These are phyloP conservation scores for Alectoris magna DNA, from an alignment of 2,797 vertebrate species.

Conservation along the genomic window DNA sequence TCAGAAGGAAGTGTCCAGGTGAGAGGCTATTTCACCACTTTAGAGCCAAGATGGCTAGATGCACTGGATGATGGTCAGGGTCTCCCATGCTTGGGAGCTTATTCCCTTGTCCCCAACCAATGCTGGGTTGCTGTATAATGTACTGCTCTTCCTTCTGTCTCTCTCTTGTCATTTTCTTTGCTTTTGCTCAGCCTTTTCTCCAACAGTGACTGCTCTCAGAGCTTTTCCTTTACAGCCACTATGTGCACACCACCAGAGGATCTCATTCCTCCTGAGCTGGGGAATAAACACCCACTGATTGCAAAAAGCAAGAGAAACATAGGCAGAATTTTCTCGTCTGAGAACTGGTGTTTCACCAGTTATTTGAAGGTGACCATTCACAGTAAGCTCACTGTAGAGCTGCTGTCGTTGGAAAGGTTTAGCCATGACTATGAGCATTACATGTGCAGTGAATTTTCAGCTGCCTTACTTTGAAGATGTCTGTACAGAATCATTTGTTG, in stretches of 20 bases:
- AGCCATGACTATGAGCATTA: background rate
- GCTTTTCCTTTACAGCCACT: accelerated
- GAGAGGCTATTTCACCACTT: background rate
- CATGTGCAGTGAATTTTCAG: background rate
- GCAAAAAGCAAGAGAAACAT: background rate
- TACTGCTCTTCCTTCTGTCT: background rate
- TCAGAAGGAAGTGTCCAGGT: background rate
- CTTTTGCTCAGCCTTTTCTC: background rate
- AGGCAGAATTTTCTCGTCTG: background rate
- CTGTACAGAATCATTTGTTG: background rate
- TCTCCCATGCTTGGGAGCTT: background rate
- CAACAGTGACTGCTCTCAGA: background rate
- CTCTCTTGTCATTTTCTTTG: background rate
- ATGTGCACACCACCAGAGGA: background rate
- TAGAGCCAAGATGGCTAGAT: background rate
- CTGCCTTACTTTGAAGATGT: background rate
- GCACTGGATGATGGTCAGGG: background rate
- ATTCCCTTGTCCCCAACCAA: accelerated
- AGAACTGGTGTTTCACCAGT: no score
- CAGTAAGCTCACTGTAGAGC: background rate
- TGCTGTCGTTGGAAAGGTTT: background rate
- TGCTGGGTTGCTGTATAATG: accelerated
- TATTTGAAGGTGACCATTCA: background rate
- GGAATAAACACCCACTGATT: accelerated
- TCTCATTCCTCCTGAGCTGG: accelerated